These are phyloP conservation scores for Ophioninae sp. DNA, from an alignment of 2,888 invertebrate genomes.

Conservation along the genomic window DNA sequence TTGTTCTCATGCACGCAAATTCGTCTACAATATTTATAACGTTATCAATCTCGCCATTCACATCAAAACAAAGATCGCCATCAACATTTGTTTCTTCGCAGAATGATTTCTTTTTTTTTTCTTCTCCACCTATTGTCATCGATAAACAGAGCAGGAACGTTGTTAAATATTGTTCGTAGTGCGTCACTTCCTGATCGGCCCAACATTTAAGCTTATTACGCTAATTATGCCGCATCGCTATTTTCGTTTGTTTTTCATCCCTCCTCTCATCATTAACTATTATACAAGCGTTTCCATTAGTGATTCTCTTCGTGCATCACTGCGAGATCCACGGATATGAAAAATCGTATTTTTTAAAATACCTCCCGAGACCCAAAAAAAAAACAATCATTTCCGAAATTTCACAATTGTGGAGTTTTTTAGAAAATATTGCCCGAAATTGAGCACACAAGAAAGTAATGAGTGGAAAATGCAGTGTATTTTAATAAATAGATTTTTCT, in stretches of 20 bases:
- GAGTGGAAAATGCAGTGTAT: background rate
- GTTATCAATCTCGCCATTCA: slow-evolving; percentile 4
- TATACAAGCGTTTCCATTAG: slow-evolving; percentile 36
- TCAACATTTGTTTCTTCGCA: background rate
- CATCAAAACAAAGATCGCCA: background rate
- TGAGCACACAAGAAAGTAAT: background rate
- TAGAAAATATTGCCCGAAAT: background rate
- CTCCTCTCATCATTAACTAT: slow-evolving; percentile 5
- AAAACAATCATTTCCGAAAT: background rate
- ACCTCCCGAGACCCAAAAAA: background rate
- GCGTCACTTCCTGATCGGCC: background rate
- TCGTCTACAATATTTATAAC: slow-evolving; percentile 31
- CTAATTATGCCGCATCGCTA: slow-evolving; percentile 12
- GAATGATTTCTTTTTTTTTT: slow-evolving; percentile 2
- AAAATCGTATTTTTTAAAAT: slow-evolving; percentile 1
- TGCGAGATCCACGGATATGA: background rate
- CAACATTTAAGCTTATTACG: slow-evolving; percentile 12
- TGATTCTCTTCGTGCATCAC: slow-evolving; percentile 1
- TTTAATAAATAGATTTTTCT: slow-evolving; percentile 18
- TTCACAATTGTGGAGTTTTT: background rate
- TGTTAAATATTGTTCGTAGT: slow-evolving; percentile 4
- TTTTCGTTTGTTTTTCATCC: background rate
- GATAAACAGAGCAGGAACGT: slow-evolving; percentile 28
- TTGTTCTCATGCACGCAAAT: background rate
- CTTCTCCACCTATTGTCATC: slow-evolving; percentile 21